Evolutionary conservation across 2,797 vertebrate species (phyloP).

Genomic region (Sebastes kiyomatsui): DNA sequence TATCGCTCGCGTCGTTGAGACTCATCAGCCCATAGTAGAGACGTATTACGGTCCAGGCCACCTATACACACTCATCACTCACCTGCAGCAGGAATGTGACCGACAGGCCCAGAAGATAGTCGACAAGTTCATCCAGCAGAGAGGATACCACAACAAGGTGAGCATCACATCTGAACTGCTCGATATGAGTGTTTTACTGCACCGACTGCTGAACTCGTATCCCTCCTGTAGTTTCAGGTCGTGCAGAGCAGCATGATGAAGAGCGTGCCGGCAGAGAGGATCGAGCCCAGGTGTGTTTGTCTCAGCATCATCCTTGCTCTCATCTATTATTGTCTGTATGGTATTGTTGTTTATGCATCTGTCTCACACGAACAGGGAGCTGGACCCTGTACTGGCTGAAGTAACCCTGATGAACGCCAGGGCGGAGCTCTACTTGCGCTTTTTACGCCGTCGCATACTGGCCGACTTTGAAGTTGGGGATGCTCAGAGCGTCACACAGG

Average conservation of each 20-base stretch:
- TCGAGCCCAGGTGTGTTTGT: constrained; percentile 90
- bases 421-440: constrained; percentile 94
- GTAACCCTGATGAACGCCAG: constrained; percentile 97
- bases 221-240: constrained; percentile 89
- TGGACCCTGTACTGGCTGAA: constrained; percentile 93
- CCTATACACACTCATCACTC: constrained; percentile 92
- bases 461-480: constrained; percentile 96
- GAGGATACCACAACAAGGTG: constrained; percentile 94
- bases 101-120: constrained; percentile 94
- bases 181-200: background rate
- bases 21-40: constrained; percentile 97
- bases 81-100: constrained; percentile 96
- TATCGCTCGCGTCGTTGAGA: constrained; percentile 95
- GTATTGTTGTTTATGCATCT: background rate
- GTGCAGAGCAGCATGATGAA: constrained; percentile 96
- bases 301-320: background rate
- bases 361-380: constrained; percentile 82
- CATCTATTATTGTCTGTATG: background rate
- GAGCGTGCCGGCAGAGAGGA: constrained; percentile 87
- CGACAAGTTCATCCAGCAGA: constrained; percentile 93
- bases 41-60: constrained; percentile 96
- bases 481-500: constrained; percentile 90
- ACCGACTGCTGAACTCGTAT: background rate
- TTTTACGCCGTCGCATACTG: constrained; percentile 90
- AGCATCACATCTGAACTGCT: background rate